A percentile compares a stretch with the other conserved stretches of the same genome.
These are phyloP conservation scores for Selenia dentaria DNA, from an alignment of 2,888 invertebrate genomes.

Conservation along the genomic window DNA sequence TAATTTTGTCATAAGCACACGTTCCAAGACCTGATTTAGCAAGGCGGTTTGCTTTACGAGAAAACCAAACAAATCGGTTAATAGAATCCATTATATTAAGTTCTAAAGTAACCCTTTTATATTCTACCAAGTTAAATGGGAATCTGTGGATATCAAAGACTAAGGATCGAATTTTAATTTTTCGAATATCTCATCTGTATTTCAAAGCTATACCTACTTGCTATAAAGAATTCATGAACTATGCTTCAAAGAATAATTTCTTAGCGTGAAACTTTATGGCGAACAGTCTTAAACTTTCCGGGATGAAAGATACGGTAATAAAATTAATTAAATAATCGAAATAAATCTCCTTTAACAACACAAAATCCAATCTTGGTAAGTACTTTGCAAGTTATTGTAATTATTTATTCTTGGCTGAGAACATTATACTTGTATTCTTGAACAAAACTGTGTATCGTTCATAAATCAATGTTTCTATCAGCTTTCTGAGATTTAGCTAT, in stretches of 20 bases:
- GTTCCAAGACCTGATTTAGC: conserved; percentile 37
- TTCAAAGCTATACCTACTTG: conserved; percentile 36
- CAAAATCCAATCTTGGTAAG: conserved; percentile 10
- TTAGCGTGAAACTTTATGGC: conserved; percentile 43
- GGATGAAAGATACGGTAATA: conserved; percentile 42
- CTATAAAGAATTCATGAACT: conserved; percentile 48
- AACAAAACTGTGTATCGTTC: no score
- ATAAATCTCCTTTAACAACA: conserved; percentile 27
- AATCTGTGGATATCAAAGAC: conserved; percentile 11
- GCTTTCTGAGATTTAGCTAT: no score
- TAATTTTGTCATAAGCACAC: conserved; percentile 54
- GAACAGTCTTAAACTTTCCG: conserved; percentile 41
- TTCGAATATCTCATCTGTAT: conserved; percentile 33
- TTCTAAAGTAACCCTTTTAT: conserved; percentile 40
- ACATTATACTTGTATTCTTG: no score
- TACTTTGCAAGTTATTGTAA: conserved; percentile 6
- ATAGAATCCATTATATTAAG: conserved; percentile 50
- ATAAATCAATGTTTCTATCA: no score
- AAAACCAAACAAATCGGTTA: conserved; percentile 51
- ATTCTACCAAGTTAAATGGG: conserved; percentile 27
- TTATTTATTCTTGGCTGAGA: no score
- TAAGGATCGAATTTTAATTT: conserved; percentile 24
- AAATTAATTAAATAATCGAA: conserved; percentile 46
- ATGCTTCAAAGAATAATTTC: conserved; percentile 50
- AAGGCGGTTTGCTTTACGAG: conserved; percentile 18